Conservation (phyloP, 1,140 invertebrate genomes). For the Cotesia glomerata region DNA sequence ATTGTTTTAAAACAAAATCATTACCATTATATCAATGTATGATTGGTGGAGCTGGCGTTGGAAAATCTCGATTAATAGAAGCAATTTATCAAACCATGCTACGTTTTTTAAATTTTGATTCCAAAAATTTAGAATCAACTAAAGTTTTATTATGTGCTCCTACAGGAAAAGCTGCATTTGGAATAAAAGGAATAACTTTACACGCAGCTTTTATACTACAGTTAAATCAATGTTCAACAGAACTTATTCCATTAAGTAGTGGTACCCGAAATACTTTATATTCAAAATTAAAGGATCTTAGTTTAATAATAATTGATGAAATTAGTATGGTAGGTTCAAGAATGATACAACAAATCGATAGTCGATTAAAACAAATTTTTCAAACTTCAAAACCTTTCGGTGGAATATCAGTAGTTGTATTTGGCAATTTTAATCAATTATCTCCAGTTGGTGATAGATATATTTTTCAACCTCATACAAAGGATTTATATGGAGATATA, state of each 20-base stretch:
- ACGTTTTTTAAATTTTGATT: slow-evolving; percentile 13
- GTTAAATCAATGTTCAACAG: slow-evolving; percentile 27
- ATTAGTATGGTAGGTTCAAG: slow-evolving; percentile 46
- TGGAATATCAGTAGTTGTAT: slow-evolving; percentile 38
- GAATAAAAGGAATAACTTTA: slow-evolving; percentile 41
- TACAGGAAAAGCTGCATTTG: slow-evolving; percentile 51
- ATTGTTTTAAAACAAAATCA: slow-evolving; percentile 34
- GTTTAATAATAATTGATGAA: slow-evolving; percentile 52
- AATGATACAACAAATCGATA: slow-evolving; percentile 40
- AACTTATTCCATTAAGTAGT: slow-evolving; percentile 5
- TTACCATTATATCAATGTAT: slow-evolving; percentile 31
- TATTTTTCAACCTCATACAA: neutral
- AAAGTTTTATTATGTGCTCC: slow-evolving; percentile 36
- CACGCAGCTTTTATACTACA: slow-evolving; percentile 45
- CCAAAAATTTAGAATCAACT: slow-evolving; percentile 2
- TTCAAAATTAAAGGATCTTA: slow-evolving; percentile 35
- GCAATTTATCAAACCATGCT: slow-evolving; percentile 32
- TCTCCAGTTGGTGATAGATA: slow-evolving; percentile 26
- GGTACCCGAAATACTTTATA: slow-evolving; percentile 25
- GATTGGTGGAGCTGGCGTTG: slow-evolving; percentile 35
- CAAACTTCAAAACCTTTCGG: slow-evolving; percentile 32
- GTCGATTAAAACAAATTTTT: slow-evolving; percentile 45
- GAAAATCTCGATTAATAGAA: slow-evolving; percentile 37
- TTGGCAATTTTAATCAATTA: slow-evolving; percentile 42
- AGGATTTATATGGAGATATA: slow-evolving; percentile 4